Evolutionary conservation across 2,888 invertebrate species (phyloP).

Genomic region (Trichogramma evanescens): DNA sequence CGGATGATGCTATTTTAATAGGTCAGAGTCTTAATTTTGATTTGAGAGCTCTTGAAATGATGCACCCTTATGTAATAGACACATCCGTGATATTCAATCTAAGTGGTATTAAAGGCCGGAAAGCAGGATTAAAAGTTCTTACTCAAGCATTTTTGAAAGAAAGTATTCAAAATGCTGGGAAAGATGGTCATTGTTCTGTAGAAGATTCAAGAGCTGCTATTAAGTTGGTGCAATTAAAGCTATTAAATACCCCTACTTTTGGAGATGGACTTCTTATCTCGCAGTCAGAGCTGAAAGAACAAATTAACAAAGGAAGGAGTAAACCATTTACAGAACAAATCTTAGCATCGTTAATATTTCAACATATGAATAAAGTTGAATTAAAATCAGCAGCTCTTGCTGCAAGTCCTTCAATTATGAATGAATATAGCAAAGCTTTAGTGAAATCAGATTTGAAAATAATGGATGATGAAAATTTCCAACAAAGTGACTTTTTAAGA

Average conservation of each 20-base stretch:
- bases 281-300: constrained; percentile 33
- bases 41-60: constrained; percentile 85
- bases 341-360: constrained; percentile 17
- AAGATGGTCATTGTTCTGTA: constrained; percentile 67
- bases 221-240: constrained; percentile 80
- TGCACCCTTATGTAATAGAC: constrained; percentile 96
- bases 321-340: no score
- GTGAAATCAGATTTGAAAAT: constrained; percentile 36
- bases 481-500: constrained; percentile 44
- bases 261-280: constrained; percentile 67
- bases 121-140: constrained; percentile 78
- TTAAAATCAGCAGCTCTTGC: constrained; percentile 52
- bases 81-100: constrained; percentile 83
- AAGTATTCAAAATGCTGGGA: constrained; percentile 63
- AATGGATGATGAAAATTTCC: constrained; percentile 49
- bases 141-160: constrained; percentile 71
- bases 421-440: constrained; percentile 58
- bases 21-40: constrained; percentile 94
- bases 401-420: constrained; percentile 54
- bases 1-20: constrained; percentile 86
- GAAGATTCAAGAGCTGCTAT: constrained; percentile 86
- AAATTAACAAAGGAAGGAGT: no score
- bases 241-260: constrained; percentile 68
- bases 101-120: constrained; percentile 68
- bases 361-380: constrained; percentile 46